Conservation (phyloP, 1,140 invertebrate species). For the Cataglyphis hispanica region DNA sequence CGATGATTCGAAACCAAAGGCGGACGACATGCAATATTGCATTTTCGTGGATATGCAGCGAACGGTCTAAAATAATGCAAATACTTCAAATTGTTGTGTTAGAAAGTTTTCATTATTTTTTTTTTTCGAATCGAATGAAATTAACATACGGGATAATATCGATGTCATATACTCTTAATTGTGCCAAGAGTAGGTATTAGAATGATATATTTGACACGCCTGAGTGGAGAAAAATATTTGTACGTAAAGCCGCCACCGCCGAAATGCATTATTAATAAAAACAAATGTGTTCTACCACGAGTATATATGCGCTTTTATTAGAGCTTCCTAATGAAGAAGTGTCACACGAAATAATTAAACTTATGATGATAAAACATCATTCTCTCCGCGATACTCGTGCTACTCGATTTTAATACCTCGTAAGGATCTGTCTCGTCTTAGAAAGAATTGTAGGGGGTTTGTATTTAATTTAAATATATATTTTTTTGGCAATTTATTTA, state of each 20-base stretch:
- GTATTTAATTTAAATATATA: neutral
- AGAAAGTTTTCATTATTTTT: neutral
- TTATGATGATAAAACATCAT: slow-evolving; percentile 59
- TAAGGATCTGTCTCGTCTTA: neutral
- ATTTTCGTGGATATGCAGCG: neutral
- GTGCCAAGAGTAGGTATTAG: slow-evolving; percentile 42
- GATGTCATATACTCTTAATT: slow-evolving; percentile 43
- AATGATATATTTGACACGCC: slow-evolving; percentile 57
- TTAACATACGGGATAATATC: slow-evolving; percentile 17
- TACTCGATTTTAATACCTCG: slow-evolving; percentile 19
- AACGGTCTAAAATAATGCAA: slow-evolving; percentile 6
- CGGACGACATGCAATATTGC: slow-evolving; percentile 2
- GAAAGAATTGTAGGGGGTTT: neutral
- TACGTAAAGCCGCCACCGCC: slow-evolving; percentile 33
- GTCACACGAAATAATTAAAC: slow-evolving; percentile 58
- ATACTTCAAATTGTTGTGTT: neutral
- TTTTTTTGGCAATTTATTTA: neutral
- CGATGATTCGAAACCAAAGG: slow-evolving; percentile 1
- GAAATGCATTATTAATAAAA: slow-evolving; percentile 62
- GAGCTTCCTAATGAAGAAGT: slow-evolving; percentile 44
- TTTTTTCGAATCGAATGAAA: slow-evolving; percentile 6
- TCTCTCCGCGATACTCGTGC: neutral
- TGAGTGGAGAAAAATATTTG: slow-evolving; percentile 34
- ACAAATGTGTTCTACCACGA: slow-evolving; percentile 45
- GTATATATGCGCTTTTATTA: slow-evolving; percentile 26